Evolutionary conservation across 1,140 invertebrate genomes (phyloP).

Genomic region (Wiebesia pumilae): DNA sequence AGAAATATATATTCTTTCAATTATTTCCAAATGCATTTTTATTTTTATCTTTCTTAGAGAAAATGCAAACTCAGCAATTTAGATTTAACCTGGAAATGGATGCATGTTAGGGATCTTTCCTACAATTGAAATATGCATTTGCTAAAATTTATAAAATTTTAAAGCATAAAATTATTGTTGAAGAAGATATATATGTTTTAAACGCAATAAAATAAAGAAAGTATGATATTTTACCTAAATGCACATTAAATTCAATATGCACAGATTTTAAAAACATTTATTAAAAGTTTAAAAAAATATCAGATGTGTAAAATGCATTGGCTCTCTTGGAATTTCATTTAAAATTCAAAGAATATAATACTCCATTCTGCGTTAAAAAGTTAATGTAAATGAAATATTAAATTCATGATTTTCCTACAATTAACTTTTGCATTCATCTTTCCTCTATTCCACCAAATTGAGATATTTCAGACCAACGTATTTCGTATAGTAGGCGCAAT

Average conservation of each 20-base stretch:
- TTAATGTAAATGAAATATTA: background rate
- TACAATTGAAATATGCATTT: background rate
- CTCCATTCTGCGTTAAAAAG: background rate
- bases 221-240: no score
- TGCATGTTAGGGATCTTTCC: background rate
- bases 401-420: background rate
- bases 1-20: background rate
- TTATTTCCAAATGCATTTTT: background rate
- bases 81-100: background rate
- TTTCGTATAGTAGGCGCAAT: constrained; percentile 57
- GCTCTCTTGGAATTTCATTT: no score
- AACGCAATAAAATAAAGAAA: no score
- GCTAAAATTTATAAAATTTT: background rate
- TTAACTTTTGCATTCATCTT: background rate
- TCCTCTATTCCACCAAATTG: background rate
- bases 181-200: background rate
- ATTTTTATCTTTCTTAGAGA: background rate
- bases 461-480: background rate
- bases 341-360: background rate
- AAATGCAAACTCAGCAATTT: background rate
- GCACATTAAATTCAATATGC: no score
- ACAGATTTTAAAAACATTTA: no score
- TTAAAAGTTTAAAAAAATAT: no score
- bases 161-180: background rate
- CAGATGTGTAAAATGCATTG: no score